phyloP scores from a whole-genome alignment of 2,797 vertebrate genomes.

The Garrulus glandarius region DNA sequence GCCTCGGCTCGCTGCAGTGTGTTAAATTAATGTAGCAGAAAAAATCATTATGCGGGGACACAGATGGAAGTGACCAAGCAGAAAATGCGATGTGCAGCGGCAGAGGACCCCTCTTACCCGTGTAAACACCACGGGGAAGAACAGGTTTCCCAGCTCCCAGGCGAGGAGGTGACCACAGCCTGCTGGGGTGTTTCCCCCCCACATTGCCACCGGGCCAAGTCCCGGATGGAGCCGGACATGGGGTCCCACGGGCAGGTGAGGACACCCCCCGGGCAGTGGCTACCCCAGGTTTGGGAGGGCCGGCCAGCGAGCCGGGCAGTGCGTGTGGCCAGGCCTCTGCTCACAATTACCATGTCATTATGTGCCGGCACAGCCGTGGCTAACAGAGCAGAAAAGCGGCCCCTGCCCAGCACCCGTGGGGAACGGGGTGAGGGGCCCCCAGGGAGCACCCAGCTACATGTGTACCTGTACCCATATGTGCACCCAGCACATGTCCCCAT shows the following conservation, averaged over 20 bases:
- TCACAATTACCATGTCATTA: constrained; percentile 60
- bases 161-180: background rate
- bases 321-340: background rate
- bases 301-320: background rate
- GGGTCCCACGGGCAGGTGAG: background rate
- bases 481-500: fast-evolving
- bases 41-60: constrained; percentile 85
- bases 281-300: background rate
- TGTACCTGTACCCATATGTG: background rate
- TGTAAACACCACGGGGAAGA: constrained; percentile 59
- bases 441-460: background rate
- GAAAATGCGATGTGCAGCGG: constrained; percentile 72
- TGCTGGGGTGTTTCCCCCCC: fast-evolving
- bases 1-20: constrained; percentile 76
- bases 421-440: background rate
- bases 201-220: fast-evolving
- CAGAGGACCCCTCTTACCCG: constrained; percentile 62
- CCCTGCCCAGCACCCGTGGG: background rate
- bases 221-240: fast-evolving
- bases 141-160: constrained; percentile 36
- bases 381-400: constrained; percentile 59
- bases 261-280: background rate
- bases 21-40: constrained; percentile 87
- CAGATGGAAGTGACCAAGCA: constrained; percentile 86
- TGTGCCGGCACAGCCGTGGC: constrained; percentile 46